phyloP scores from a whole-genome alignment of 2,797 vertebrate species.

The Neosalanx taihuensis region DNA sequence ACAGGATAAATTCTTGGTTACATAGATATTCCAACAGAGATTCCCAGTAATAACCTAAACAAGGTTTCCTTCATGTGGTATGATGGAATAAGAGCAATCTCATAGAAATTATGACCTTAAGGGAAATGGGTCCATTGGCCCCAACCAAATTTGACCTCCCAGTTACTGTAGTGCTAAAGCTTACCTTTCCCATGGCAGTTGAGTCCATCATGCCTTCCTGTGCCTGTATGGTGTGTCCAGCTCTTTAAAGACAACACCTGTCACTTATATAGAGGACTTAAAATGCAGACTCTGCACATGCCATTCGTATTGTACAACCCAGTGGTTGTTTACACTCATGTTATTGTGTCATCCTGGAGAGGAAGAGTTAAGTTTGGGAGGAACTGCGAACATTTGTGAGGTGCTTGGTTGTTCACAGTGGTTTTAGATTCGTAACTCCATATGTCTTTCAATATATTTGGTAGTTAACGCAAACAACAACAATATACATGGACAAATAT shows the following conservation, averaged over 20 bases:
- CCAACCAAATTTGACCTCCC: too few relatives aligned
- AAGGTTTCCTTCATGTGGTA: too few relatives aligned
- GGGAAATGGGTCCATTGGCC: too few relatives aligned
- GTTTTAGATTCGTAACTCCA: neutral
- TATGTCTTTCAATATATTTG: neutral
- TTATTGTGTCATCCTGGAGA: slow-evolving; percentile 30
- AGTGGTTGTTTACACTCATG: slow-evolving; percentile 42
- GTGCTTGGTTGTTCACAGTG: neutral
- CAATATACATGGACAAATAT: too few relatives aligned
- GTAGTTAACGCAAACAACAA: neutral
- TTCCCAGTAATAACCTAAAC: neutral
- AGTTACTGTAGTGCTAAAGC: too few relatives aligned
- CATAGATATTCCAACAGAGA: neutral
- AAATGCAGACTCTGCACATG: slow-evolving; percentile 62
- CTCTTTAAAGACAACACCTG: slow-evolving; percentile 56
- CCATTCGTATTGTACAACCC: slow-evolving; percentile 61
- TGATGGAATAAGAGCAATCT: too few relatives aligned
- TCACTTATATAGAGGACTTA: slow-evolving; percentile 57
- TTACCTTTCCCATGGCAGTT: slow-evolving; percentile 63
- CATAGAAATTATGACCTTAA: too few relatives aligned
- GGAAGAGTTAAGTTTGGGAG: slow-evolving; percentile 16
- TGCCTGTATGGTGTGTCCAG: slow-evolving; percentile 38
- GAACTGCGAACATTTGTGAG: slow-evolving; percentile 1
- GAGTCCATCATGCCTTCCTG: slow-evolving; percentile 21
- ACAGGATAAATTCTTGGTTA: neutral